Percentiles rank a stretch among this genome's conserved stretches.
phyloP scores from a whole-genome alignment of 2,888 invertebrate species.

The Orchesellides sinensis region DNA sequence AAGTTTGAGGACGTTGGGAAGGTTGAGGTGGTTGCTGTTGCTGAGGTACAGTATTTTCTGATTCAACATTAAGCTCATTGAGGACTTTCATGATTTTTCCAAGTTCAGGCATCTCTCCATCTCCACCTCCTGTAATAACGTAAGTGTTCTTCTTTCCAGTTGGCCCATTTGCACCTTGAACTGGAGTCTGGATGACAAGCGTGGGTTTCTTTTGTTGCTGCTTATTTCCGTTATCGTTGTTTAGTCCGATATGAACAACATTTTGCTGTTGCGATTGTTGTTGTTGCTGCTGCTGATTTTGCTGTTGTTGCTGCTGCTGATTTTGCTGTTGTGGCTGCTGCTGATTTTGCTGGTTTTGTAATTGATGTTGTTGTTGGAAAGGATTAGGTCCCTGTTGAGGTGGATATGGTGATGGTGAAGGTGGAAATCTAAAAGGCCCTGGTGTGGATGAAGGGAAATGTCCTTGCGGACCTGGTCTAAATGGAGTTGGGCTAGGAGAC shows the following conservation, averaged over 20 bases:
- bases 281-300: constrained; percentile 34
- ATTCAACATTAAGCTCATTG: constrained; percentile 63
- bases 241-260: constrained; percentile 16
- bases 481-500: constrained; percentile 35
- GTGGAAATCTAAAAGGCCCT: constrained; percentile 20
- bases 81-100: constrained; percentile 69
- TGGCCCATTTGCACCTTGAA: constrained; percentile 44
- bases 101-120: constrained; percentile 60
- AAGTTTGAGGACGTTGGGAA: too few species aligned
- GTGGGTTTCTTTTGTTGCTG: background rate
- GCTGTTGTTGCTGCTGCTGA: constrained; percentile 41
- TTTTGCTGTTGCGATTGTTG: constrained; percentile 19
- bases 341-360: constrained; percentile 28
- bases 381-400: constrained; percentile 4
- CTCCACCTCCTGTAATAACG: constrained; percentile 65
- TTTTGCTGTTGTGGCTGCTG: constrained; percentile 17
- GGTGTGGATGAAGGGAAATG: constrained; percentile 56
- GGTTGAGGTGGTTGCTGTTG: constrained; percentile 50
- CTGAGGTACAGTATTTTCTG: constrained; percentile 34
- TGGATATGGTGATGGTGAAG: constrained; percentile 30
- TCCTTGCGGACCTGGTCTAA: constrained; percentile 14
- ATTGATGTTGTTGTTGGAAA: constrained; percentile 19
- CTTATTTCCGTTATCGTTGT: constrained; percentile 1
- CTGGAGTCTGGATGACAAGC: constrained; percentile 60
- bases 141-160: constrained; percentile 63